Evolutionary conservation across 2,888 invertebrate species (phyloP), one percentile per base, ranked within the genome.

Genomic region (Pomacea canaliculata): DNA sequence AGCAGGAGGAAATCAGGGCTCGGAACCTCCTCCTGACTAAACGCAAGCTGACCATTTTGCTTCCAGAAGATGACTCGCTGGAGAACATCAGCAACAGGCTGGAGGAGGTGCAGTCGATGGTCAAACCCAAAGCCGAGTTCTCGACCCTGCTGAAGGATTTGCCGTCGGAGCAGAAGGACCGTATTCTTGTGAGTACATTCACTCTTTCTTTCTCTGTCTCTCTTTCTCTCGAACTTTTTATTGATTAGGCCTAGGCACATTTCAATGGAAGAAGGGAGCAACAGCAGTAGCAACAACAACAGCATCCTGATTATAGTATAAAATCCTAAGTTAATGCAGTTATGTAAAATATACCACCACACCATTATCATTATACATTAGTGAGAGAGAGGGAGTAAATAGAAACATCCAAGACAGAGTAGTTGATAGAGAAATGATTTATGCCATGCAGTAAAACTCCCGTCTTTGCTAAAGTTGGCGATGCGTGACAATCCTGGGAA

Each of bases 21-120:
- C 82, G 83, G 67, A 79, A 83, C 63, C 82, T 86, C 68, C 77
- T 79, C 62, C 79, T 71, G 69, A 78, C 82, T 51, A 83, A 83
- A 80, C 82, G 82, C 73, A 82, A 84, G 79, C 77, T 86, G 73
- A 78, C 79, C 79, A 86, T 87, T 81, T 73, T 73, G 78, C 81
- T 85, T 84, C 85, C 86, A 86, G 86, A 86, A 78, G 84, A 87
- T 18, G 85, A 86, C 46, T 82, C 86, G 0, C 78, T 84, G 65
- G 85, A 84, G 60, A 81, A 83, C 12, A 85, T 87, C 62, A 78
- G 83, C 70, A 80, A 83, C 59, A 78, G 87, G n/a, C 79, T 86
- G 79, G 83, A 83, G 66, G 87, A 87, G 79, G 78, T 87, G 12
- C 80, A 82, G 63, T 80, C 84, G 70, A 87, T 87, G 87, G 83